Conservation (phyloP, 1,140 invertebrate genomes). For the Caenorhabditis briggsae region DNA sequence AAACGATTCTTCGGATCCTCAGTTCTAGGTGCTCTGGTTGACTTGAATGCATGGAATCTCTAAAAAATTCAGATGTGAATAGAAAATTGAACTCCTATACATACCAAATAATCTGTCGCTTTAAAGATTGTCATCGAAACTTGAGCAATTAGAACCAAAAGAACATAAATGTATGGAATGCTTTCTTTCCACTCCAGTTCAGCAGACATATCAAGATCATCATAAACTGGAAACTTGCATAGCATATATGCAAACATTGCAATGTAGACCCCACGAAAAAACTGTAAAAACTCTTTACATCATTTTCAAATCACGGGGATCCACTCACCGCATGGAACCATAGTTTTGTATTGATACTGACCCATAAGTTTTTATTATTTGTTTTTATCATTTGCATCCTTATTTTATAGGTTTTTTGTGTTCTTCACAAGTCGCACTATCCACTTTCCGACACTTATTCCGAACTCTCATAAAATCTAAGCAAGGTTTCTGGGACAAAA, state of each 20-base stretch:
- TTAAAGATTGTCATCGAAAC: not conserved
- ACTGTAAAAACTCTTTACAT: not conserved
- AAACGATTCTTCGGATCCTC: not conserved
- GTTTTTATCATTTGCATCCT: not conserved
- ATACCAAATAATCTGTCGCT: not conserved
- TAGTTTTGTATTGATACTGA: not conserved
- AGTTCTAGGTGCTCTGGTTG: no score
- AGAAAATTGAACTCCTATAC: no score
- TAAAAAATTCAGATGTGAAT: no score
- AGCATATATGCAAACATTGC: slow-evolving; percentile 15
- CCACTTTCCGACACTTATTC: not conserved
- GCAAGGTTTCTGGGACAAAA: slow-evolving; percentile 10
- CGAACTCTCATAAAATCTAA: not conserved
- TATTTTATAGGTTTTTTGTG: not conserved
- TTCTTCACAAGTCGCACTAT: not conserved
- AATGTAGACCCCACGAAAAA: slow-evolving; percentile 7
- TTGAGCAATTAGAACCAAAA: not conserved
- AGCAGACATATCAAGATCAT: not conserved
- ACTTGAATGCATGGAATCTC: no score
- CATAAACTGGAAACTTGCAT: slow-evolving; percentile 1
- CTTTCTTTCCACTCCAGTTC: not conserved
- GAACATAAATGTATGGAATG: not conserved
- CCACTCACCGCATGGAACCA: not conserved
- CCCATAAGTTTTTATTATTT: not conserved
- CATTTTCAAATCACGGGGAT: not conserved